A percentile compares a stretch with the other conserved stretches of the same genome.
Conservation (phyloP, 2,797 vertebrate species). For the Leontopithecus rosalia region DNA sequence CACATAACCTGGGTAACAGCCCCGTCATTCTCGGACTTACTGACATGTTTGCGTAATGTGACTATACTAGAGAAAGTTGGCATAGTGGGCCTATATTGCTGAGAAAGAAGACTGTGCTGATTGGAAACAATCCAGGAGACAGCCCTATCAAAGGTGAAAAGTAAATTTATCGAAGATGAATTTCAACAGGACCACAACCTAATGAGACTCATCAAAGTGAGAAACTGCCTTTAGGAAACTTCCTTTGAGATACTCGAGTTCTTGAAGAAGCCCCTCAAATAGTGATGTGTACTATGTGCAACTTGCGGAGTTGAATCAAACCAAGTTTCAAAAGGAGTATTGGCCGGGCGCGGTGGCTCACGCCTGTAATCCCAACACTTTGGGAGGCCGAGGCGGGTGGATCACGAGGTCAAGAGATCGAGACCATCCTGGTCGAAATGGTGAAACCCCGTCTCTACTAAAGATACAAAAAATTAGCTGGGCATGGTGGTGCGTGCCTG, state of each 20-base stretch:
- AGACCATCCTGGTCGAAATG: too few relatives aligned
- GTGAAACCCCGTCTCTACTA: too few relatives aligned
- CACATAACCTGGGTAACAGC: background rate
- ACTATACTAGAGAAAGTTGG: background rate
- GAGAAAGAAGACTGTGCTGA: background rate
- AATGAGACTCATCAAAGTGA: background rate
- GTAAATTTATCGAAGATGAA: background rate
- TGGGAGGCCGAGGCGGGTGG: too few relatives aligned
- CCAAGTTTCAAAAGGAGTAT: background rate
- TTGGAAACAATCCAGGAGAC: background rate
- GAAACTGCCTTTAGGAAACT: background rate
- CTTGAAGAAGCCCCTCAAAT: background rate
- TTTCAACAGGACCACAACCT: background rate
- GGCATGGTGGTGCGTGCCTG: too few relatives aligned
- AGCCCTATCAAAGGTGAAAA: background rate
- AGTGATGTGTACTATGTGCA: too few relatives aligned
- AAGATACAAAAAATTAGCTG: too few relatives aligned
- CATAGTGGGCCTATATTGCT: background rate
- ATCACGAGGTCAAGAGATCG: too few relatives aligned
- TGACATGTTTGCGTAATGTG: background rate
- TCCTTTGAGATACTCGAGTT: background rate
- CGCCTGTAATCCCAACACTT: too few relatives aligned
- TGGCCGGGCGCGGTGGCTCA: too few relatives aligned
- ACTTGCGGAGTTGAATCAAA: background rate
- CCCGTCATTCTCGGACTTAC: too few relatives aligned